A percentile compares a stretch with the other conserved stretches of the same genome.
Conservation (phyloP, 2,797 vertebrate species). For the Sitta carolinensis region DNA sequence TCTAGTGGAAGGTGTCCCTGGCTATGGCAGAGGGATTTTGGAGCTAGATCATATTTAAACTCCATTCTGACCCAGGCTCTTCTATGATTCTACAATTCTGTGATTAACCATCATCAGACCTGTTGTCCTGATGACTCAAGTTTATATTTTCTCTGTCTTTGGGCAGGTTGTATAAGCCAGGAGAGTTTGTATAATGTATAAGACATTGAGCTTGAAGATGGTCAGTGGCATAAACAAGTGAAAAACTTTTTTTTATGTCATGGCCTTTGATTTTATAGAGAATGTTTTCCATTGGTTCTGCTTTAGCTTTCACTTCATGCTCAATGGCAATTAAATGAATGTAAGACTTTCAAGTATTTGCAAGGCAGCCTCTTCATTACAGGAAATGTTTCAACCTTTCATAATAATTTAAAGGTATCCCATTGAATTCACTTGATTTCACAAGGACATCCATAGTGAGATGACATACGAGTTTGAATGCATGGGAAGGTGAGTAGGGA, state of each 20-base stretch:
- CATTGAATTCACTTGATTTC: neutral
- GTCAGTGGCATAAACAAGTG: neutral
- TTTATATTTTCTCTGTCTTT: neutral
- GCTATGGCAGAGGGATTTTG: neutral
- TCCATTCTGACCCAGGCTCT: accelerated
- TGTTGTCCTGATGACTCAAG: neutral
- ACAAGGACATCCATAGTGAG: neutral
- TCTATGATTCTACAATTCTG: neutral
- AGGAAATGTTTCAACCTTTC: neutral
- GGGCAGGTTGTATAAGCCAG: neutral
- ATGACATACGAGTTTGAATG: neutral
- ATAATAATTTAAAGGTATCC: neutral
- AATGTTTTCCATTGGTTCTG: neutral
- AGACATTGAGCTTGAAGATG: neutral
- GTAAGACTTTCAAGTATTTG: neutral
- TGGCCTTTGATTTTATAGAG: neutral
- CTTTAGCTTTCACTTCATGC: neutral
- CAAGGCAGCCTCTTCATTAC: neutral
- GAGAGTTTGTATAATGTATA: neutral
- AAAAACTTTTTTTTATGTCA: neutral
- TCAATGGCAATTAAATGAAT: neutral
- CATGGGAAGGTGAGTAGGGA: neutral
- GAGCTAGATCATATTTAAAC: neutral
- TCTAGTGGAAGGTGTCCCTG: neutral
- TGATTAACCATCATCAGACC: neutral